Percentiles rank a stretch among this genome's conserved stretches.
These are phyloP conservation scores for Actinemys pallida DNA, from an alignment of 2,113 vertebrate species.

Conservation along the genomic window DNA sequence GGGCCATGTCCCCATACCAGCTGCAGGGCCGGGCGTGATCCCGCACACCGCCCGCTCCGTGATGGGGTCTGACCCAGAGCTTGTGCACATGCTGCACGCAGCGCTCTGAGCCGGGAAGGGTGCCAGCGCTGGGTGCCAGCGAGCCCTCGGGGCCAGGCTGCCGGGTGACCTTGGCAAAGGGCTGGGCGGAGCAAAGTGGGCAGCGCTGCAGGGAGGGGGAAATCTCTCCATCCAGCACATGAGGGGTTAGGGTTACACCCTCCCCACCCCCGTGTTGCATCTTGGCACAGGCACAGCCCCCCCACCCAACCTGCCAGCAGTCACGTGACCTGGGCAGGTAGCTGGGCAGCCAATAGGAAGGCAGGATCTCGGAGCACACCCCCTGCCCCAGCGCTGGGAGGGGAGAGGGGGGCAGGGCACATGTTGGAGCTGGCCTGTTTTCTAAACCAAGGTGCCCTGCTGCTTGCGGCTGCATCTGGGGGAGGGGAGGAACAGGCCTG, in stretches of 20 bases:
- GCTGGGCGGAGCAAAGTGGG: not conserved
- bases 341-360: not conserved
- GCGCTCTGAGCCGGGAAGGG: not conserved
- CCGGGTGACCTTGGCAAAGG: not conserved
- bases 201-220: not conserved
- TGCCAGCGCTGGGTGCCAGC: not conserved
- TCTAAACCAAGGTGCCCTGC: not conserved
- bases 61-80: not conserved
- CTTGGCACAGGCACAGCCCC: not conserved
- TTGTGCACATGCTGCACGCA: no score
- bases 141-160: not conserved
- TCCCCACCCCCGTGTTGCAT: not conserved
- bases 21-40: not conserved
- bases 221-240: not conserved
- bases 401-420: not conserved
- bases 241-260: not conserved
- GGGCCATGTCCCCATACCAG: not conserved
- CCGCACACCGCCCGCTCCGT: fast-evolving
- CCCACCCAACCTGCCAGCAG: not conserved
- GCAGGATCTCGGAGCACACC: not conserved
- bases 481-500: not conserved
- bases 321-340: not conserved
- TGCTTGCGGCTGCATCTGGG: not conserved
- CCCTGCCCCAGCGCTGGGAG: not conserved
- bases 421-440: not conserved